Percentiles rank a stretch among this genome's conserved stretches.
These are phyloP conservation scores for Erpornis zantholeuca DNA, from an alignment of 2,113 vertebrate genomes.

Conservation along the genomic window DNA sequence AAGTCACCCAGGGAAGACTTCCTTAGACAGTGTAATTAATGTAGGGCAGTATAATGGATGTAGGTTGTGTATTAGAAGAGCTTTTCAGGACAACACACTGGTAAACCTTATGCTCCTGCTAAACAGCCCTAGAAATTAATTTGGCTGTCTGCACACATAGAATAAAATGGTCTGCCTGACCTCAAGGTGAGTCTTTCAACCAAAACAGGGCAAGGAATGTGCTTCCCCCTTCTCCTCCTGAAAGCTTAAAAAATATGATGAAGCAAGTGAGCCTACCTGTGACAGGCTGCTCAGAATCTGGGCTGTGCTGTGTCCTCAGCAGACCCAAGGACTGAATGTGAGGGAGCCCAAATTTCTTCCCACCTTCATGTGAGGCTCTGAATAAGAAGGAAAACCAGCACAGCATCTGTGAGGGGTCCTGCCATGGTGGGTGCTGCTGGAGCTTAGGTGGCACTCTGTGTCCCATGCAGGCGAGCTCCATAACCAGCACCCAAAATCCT, in stretches of 20 bases:
- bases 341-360: background rate
- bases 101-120: background rate
- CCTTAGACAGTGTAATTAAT: background rate
- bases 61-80: background rate
- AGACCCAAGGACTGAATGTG: background rate
- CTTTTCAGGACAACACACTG: background rate
- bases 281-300: background rate
- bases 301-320: background rate
- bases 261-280: background rate
- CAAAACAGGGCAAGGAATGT: background rate
- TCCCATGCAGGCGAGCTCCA: background rate
- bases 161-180: background rate
- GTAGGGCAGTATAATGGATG: background rate
- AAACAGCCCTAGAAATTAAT: slow-evolving; percentile 8
- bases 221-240: background rate
- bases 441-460: background rate
- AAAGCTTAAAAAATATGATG: background rate
- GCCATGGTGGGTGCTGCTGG: background rate
- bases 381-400: background rate
- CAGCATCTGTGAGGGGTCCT: background rate
- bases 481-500: background rate
- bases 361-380: rapidly evolving
- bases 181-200: background rate
- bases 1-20: background rate
- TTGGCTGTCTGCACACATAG: background rate